Evolutionary conservation across 2,888 invertebrate genomes (phyloP), one percentile per base, ranked within the genome.

Genomic region (Leucophenga maculata): DNA sequence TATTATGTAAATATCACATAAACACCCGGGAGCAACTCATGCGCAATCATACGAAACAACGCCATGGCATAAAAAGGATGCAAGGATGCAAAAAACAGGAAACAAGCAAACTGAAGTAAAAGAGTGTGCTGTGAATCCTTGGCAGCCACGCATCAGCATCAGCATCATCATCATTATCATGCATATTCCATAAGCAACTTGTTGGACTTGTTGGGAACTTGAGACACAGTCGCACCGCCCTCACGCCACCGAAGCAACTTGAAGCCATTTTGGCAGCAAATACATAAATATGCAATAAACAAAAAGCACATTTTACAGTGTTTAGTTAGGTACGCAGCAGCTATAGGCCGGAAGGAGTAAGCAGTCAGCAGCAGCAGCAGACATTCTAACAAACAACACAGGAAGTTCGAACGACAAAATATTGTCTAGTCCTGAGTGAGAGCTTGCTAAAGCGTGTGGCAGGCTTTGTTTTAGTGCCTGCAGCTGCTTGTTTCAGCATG

Each of bases 1-100:
- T 82, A 85, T 85, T 86, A 86, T 85, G 84, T 80, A 85, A 84
- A 86, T 86, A 86, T 83, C 77, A 75, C 78, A 86, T 83, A 83
- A 86, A 86, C 84, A 86, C 80, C 85, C 85, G 80, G 82, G 75
- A 85, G 85, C 86, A 73, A 70, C 75, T 74, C 74, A 62, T 72
- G 72, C 77, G 78, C 82, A 79, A 78, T 80, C 80, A 83, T 77
- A 75, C 77, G 80, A 80, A 79, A 73, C 73, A 75, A 71, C 72
- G 74, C 75, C 82, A 71, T 73, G 76, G 62, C 74, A 75, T 74
- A 72, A 70, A 26, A 26, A 57, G 57, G 26, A 57, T 20, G 26
- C 26, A 26, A 4, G 57, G 14, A 26, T 16, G 9, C n/a, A n/a
- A n/a, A n/a, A n/a, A 26, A 57, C 31, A 18, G 26, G 26, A 57